phyloP scores from a whole-genome alignment of 2,113 vertebrate genomes.

The Gorsachius goisagi region DNA sequence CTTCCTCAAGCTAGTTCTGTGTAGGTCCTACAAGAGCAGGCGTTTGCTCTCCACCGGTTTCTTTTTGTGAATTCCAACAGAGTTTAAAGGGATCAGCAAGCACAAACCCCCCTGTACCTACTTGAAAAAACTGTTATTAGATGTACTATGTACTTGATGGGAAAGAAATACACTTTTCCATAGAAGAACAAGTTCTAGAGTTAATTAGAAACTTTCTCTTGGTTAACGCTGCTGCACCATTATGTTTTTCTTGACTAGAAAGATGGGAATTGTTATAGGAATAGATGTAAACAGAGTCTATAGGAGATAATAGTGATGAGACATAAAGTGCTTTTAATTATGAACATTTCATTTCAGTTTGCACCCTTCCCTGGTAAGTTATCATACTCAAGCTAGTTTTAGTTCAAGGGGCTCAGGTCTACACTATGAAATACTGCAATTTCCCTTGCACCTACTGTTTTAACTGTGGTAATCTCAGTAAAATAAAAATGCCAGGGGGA shows the following conservation, averaged over 20 bases:
- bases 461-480: neutral
- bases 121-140: neutral
- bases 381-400: neutral
- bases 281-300: slow-evolving; percentile 9
- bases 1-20: neutral
- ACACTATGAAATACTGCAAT: neutral
- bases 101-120: neutral
- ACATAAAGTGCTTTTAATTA: neutral
- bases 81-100: neutral
- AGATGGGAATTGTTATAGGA: neutral
- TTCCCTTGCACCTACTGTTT: slow-evolving; percentile 5
- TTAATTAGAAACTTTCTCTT: neutral
- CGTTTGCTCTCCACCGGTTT: neutral
- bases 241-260: neutral
- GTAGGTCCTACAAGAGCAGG: neutral
- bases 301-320: neutral
- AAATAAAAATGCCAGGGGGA: neutral
- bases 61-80: neutral
- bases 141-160: neutral
- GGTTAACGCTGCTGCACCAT: neutral
- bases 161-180: neutral
- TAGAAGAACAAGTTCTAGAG: neutral
- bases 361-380: slow-evolving; percentile 25
- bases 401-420: neutral
- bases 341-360: neutral